A percentile compares a stretch with the other conserved stretches of the same genome.
Conservation (phyloP, 2,888 invertebrate species). For the Lasioglossum lativentre region DNA sequence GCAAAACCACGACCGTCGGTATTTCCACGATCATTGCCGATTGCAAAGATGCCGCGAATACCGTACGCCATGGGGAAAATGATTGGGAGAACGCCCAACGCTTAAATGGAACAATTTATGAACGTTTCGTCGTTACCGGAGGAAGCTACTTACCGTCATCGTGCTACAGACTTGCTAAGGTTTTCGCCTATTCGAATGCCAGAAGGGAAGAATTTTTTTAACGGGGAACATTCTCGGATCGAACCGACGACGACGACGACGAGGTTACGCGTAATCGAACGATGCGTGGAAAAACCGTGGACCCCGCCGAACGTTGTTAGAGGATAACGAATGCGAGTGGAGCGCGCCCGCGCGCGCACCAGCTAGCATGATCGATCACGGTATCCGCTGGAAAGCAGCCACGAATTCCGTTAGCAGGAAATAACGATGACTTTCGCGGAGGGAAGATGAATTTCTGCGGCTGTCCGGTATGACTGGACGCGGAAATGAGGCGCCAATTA, state of each 20-base stretch:
- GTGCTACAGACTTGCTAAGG: not conserved
- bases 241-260: not conserved
- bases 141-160: not conserved
- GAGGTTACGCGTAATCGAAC: not conserved
- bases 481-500: slow-evolving; percentile 68
- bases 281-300: slow-evolving; percentile 4
- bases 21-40: slow-evolving; percentile 49
- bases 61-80: slow-evolving; percentile 9
- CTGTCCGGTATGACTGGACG: slow-evolving; percentile 35
- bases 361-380: slow-evolving; percentile 43
- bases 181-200: not conserved
- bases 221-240: not conserved
- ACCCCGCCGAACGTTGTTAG: not conserved
- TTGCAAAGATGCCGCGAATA: slow-evolving; percentile 44
- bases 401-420: slow-evolving; percentile 53
- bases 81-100: slow-evolving; percentile 21
- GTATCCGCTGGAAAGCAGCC: slow-evolving; percentile 25
- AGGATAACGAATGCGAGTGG: slow-evolving; percentile 35
- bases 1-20: slow-evolving; percentile 39
- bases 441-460: slow-evolving; percentile 54
- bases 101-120: slow-evolving; percentile 25
- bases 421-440: slow-evolving; percentile 27
- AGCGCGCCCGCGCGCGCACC: not conserved
- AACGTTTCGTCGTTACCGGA: slow-evolving; percentile 1
- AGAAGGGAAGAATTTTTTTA: not conserved